Evolutionary conservation across 2,113 vertebrate genomes (phyloP), one percentile per base, ranked within the genome.

Genomic region (Lucifuga dentata): DNA sequence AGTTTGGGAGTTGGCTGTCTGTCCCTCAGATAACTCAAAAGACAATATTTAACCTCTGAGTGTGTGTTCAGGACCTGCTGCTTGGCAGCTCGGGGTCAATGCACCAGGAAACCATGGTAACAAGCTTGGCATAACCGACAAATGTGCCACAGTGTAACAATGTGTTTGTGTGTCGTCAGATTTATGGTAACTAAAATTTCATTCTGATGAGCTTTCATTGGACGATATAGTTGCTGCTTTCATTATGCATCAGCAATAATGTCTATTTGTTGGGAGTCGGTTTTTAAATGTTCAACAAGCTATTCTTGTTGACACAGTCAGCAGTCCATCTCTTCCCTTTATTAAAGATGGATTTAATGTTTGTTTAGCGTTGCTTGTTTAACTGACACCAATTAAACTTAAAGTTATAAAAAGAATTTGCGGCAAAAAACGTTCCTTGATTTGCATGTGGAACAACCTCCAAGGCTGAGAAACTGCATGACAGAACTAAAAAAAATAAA

Each of bases 11-110:
- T 16, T 23, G 65, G 51, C 53, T 15, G 62, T 44, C 68, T 43
- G 59, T 29, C 35, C n/a, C 58, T 60, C 62, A 8, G 65, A 68
- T 77, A 59, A 32, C 50, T 78, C 40, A 64, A 13, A 84, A 81
- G n/a, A 63, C 68, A 86, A 90, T 85, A 86, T 89, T 80, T 83
- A 84, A 89, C 64, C 67, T 71, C 11, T 26, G 13, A 60, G 63
- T 55, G 68, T 8, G 65, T 51, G 61, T 26, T n/a, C 43, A 83
- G 55, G 53, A 39, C 41, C 21, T 52, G 63, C 63, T 65, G 76
- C 68, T 45, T 35, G 69, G 73, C 65, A 48, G 44, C 62, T 11
- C 51, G 3, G 20, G 24, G 41, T 46, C 61, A 74, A 45, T 15
- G 62, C 53, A 64, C 9, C 8, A 2, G n/a, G 35, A 63, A 66